Evolutionary conservation across 2,113 vertebrate genomes (phyloP).

Genomic region (Antigone vipio): DNA sequence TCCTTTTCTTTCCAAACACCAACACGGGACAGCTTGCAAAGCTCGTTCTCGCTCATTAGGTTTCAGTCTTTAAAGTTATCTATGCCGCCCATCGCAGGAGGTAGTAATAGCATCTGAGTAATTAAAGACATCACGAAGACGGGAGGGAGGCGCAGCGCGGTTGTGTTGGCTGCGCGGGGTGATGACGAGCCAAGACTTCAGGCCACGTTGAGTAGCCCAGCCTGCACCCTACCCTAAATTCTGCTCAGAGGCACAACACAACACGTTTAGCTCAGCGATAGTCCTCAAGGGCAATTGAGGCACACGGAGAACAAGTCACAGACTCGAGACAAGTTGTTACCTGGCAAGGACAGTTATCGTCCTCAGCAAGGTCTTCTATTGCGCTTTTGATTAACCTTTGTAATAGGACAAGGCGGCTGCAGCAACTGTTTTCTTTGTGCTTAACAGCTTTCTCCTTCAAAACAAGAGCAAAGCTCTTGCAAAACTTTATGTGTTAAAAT

Average conservation of each 20-base stretch:
- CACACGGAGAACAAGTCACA: accelerated
- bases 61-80: neutral
- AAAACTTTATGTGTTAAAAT: accelerated
- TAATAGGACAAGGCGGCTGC: neutral
- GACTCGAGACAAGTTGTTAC: accelerated
- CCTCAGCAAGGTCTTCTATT: neutral
- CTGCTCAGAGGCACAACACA: neutral
- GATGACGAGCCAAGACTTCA: neutral
- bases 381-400: neutral
- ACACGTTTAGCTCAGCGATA: accelerated
- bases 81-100: accelerated
- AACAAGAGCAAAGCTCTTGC: neutral
- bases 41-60: neutral
- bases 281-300: neutral
- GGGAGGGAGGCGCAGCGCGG: neutral
- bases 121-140: neutral
- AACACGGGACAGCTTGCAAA: no score
- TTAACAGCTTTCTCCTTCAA: neutral
- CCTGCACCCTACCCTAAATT: neutral
- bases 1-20: neutral
- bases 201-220: neutral
- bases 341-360: neutral
- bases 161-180: neutral
- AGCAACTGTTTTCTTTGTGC: neutral
- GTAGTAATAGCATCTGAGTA: neutral